phyloP scores from a whole-genome alignment of 1,140 invertebrate genomes.

The Pararge aegeria region DNA sequence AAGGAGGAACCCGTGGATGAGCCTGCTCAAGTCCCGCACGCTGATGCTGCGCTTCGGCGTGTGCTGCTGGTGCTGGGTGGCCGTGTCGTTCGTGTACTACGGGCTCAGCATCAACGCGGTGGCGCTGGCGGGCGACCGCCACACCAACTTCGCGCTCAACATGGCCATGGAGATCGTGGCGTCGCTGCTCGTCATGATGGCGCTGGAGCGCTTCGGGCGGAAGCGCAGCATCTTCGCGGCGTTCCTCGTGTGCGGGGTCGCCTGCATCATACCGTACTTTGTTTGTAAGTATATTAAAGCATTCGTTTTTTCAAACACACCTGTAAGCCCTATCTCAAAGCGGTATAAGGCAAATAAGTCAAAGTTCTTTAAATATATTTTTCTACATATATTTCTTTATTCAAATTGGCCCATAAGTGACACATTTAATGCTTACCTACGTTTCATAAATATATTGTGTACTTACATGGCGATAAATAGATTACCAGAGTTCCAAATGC shows the following conservation, averaged over 20 bases:
- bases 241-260: slow-evolving; percentile 82
- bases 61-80: slow-evolving; percentile 85
- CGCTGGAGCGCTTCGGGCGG: slow-evolving; percentile 84
- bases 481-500: too few species aligned
- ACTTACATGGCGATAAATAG: too few species aligned
- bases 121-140: slow-evolving; percentile 84
- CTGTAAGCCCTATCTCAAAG: too few species aligned
- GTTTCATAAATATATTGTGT: too few species aligned
- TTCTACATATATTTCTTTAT: too few species aligned
- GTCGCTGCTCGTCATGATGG: slow-evolving; percentile 83
- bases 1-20: slow-evolving; percentile 58
- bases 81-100: slow-evolving; percentile 88
- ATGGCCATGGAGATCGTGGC: slow-evolving; percentile 86
- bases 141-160: slow-evolving; percentile 86
- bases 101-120: slow-evolving; percentile 90
- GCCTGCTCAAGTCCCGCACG: slow-evolving; percentile 80
- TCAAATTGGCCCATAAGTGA: too few species aligned
- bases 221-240: slow-evolving; percentile 80
- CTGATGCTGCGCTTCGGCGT: slow-evolving; percentile 82
- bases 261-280: slow-evolving; percentile 62
- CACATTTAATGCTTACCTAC: too few species aligned
- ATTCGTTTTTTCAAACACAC: too few species aligned
- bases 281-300: slow-evolving; percentile 44
- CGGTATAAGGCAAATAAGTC: too few species aligned
- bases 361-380: too few species aligned